These are phyloP conservation scores for Micromussa lordhowensis DNA, from an alignment of 92 coral and sea anemone species.

Conservation along the genomic window DNA sequence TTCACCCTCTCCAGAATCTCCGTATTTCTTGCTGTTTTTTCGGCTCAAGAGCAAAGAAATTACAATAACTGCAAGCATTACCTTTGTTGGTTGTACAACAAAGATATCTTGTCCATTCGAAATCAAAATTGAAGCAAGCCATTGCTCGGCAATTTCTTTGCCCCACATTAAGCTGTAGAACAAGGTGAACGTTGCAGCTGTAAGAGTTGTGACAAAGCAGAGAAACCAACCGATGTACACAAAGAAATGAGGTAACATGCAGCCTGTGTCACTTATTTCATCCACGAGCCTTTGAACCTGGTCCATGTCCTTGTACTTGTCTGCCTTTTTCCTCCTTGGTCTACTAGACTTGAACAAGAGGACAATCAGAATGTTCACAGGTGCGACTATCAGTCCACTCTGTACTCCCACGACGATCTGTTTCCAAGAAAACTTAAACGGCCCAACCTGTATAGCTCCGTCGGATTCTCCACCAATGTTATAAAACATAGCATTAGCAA, in stretches of 20 bases:
- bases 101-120: slow-evolving; percentile 56
- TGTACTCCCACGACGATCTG: slow-evolving; percentile 60
- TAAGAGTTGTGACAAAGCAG: slow-evolving; percentile 41
- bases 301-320: background rate
- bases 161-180: slow-evolving; percentile 75
- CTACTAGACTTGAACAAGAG: slow-evolving; percentile 40
- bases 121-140: slow-evolving; percentile 58
- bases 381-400: slow-evolving; percentile 57
- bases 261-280: slow-evolving; percentile 1
- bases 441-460: slow-evolving; percentile 37
- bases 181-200: slow-evolving; percentile 64
- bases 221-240: slow-evolving; percentile 63
- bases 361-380: slow-evolving; percentile 45
- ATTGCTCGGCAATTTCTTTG: slow-evolving; percentile 53
- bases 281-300: background rate
- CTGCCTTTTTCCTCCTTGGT: background rate
- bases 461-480: slow-evolving; percentile 45
- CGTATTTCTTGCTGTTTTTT: background rate
- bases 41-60: slow-evolving; percentile 34
- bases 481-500: slow-evolving; percentile 70
- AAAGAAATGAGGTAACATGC: slow-evolving; percentile 60
- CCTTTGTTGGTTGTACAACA: slow-evolving; percentile 65
- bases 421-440: slow-evolving; percentile 38
- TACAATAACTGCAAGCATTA: slow-evolving; percentile 51
- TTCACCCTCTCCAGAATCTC: background rate